These are phyloP conservation scores for Colinus virginianus DNA, from an alignment of 2,113 vertebrate species.

Conservation along the genomic window DNA sequence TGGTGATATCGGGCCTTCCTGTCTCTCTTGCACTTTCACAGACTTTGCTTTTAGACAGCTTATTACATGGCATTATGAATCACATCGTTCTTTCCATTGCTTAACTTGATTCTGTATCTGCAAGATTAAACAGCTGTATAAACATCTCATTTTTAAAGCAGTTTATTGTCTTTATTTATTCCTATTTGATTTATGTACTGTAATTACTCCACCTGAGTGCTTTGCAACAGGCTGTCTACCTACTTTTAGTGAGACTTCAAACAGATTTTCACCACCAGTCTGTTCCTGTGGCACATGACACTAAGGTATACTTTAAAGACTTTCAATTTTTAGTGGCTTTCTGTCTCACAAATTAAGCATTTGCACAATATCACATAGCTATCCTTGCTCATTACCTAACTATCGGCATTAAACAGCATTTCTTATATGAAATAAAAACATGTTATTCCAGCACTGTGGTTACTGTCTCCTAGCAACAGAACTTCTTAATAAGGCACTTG, in stretches of 20 bases:
- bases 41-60: not conserved
- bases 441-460: conserved; percentile 41
- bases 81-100: not conserved
- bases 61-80: not conserved
- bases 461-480: conserved; percentile 63
- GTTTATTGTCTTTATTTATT: not conserved
- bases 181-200: not conserved
- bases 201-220: not conserved
- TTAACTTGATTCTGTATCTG: not conserved
- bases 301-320: not conserved
- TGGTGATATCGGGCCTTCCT: not conserved
- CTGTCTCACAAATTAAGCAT: not conserved
- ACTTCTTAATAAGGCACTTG: conserved; percentile 48
- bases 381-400: conserved; percentile 24
- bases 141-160: not conserved
- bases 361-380: not conserved
- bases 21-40: not conserved
- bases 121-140: not conserved
- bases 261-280: not conserved
- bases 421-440: conserved; percentile 48
- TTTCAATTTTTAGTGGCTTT: not conserved
- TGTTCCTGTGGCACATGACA: not conserved
- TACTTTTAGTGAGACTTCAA: not conserved
- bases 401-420: conserved; percentile 21
- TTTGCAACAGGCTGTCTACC: not conserved